Percentiles rank a stretch among this genome's conserved stretches.
Conservation (phyloP, 1,140 invertebrate genomes). For the Cydia pomonella region DNA sequence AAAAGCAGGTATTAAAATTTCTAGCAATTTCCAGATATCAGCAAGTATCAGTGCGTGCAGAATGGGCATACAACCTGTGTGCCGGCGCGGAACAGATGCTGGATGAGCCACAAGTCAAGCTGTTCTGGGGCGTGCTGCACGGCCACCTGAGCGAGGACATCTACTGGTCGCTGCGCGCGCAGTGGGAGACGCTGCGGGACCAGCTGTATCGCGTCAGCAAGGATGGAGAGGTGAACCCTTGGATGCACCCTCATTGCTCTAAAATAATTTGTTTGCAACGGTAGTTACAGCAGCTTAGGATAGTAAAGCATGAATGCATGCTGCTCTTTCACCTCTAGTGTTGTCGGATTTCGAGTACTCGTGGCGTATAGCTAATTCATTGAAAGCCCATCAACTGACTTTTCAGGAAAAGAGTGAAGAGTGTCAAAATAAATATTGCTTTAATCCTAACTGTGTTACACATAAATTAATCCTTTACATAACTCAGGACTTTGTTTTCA, state of each 20-base stretch:
- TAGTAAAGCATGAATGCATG: too few relatives aligned
- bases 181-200: constrained; percentile 61
- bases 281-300: background rate
- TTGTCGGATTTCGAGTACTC: too few relatives aligned
- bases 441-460: background rate
- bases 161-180: constrained; percentile 64
- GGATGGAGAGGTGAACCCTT: constrained; percentile 59
- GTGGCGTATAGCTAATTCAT: too few relatives aligned
- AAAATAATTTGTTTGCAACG: too few relatives aligned
- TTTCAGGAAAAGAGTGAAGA: too few relatives aligned
- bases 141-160: constrained; percentile 68
- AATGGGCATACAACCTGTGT: constrained; percentile 78
- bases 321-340: too few relatives aligned
- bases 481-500: constrained; percentile 41
- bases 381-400: too few relatives aligned
- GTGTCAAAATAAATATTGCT: too few relatives aligned
- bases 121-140: constrained; percentile 74
- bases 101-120: constrained; percentile 71
- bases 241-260: background rate
- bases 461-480: background rate
- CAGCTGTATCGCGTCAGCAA: constrained; percentile 50
- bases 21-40: constrained; percentile 56
- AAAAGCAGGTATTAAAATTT: background rate
- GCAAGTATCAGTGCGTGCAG: constrained; percentile 67
- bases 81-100: constrained; percentile 71